Base-by-base conservation (phyloP, 2,113 vertebrate genomes). In the Pterocles orientalis region DNA sequence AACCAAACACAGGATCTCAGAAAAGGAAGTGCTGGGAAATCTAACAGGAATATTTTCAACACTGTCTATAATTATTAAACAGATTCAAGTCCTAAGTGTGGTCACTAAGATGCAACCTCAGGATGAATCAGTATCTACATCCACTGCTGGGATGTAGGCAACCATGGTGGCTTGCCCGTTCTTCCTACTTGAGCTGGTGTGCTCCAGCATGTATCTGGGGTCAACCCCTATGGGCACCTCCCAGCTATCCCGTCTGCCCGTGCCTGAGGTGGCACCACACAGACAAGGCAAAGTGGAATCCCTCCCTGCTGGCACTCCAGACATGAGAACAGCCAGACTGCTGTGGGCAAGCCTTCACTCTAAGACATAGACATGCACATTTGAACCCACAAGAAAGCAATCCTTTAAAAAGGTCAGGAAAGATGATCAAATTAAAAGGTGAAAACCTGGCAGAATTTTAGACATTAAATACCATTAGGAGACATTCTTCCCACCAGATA, bases 381-480 rank as follows among this genome's bases (percentile, higher is more conserved):
- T 20, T 76, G 43, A 86, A 62, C n/a, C 50, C 12, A 54, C 0
- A 2, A 83, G 79, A 2, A 6, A 86, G 53, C 81, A 69, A 86
- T 16, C 47, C 33, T 83, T 82, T 39, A 54, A 76, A 77, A 87
- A 88, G 41, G 47, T 24, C 41, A 61, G 31, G 28, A 83, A 85
- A 85, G 61, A 50, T 26, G 45, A 82, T 24, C 50, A 81, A 80
- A 90, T 0, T 1, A 78, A 88, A 80, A 90, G 56, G 58, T 39
- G 92, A 78, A 92, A 88, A 68, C 8, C 53, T 88, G 64, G 80
- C 69, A 90, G 57, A 86, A 88, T 90, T 90, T 81, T 77, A 71
- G 71, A 65, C 18, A 68, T 84, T 78, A 86, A 89, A 83, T 34
- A 53, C 47, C 53, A 68, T 72, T 18, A 92, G 34, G 57, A 71